Evolutionary conservation across 2,113 vertebrate species (phyloP).

Genomic region (Mastomys natalensis): DNA sequence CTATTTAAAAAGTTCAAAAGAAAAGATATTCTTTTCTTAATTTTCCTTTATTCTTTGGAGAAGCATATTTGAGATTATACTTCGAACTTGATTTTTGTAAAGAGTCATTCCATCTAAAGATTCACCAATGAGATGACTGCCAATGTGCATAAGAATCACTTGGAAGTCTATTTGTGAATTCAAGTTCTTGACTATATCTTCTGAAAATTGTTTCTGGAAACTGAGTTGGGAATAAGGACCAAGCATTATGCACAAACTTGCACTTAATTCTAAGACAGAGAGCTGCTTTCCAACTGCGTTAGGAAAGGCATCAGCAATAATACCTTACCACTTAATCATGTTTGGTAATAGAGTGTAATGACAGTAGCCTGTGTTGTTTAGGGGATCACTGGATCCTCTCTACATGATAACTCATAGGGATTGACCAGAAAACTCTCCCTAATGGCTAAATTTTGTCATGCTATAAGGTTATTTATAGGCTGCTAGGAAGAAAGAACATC

Average conservation of each 20-base stretch:
- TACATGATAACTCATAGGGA: too few species aligned
- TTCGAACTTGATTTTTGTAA: slow-evolving; percentile 24
- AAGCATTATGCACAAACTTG: background rate
- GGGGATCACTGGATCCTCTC: background rate
- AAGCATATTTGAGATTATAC: background rate
- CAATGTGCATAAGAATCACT: background rate
- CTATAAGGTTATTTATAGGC: too few species aligned
- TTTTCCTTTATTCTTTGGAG: background rate
- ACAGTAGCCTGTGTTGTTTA: background rate
- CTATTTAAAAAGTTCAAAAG: background rate
- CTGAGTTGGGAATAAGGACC: background rate
- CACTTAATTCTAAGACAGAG: background rate
- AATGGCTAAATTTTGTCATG: background rate
- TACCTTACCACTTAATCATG: too few species aligned
- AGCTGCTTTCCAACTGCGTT: background rate
- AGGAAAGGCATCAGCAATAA: background rate
- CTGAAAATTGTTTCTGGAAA: background rate
- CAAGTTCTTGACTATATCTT: background rate
- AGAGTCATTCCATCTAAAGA: background rate
- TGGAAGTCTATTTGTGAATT: background rate
- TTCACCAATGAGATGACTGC: background rate
- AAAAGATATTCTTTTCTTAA: background rate
- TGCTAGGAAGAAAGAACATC: background rate
- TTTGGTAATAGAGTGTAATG: background rate
- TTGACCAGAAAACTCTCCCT: background rate